Conservation (phyloP, 2,113 vertebrate genomes). For the Onychostoma macrolepis region DNA sequence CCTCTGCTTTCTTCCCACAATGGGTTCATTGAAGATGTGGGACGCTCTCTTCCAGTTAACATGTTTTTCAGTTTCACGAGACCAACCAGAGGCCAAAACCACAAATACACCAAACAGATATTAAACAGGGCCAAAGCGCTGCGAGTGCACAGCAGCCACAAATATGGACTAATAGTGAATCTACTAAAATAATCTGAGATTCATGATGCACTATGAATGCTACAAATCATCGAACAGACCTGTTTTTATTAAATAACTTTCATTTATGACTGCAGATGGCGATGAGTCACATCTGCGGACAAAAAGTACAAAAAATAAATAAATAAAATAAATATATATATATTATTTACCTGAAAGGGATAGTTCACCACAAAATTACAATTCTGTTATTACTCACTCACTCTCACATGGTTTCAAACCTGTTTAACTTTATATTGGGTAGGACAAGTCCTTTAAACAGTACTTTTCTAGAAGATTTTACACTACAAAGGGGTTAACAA, state of each 20-base stretch:
- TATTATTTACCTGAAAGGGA: no score
- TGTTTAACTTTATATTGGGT: background rate
- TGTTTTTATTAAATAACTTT: background rate
- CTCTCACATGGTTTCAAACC: background rate
- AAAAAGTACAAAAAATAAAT: background rate
- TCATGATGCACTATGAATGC: background rate
- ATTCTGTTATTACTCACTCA: background rate
- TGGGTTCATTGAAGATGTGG: slow-evolving; percentile 48
- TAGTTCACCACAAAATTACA: background rate
- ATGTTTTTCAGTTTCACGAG: slow-evolving; percentile 28
- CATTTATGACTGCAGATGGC: background rate
- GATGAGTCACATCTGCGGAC: background rate
- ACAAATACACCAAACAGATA: background rate
- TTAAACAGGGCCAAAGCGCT: background rate
- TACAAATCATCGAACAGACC: background rate
- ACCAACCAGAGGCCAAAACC: slow-evolving; percentile 17
- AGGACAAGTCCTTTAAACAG: background rate
- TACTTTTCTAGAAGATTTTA: background rate
- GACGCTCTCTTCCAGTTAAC: slow-evolving; percentile 16
- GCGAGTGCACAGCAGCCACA: background rate
- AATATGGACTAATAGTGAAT: slow-evolving; percentile 13
- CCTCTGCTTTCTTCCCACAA: slow-evolving; percentile 35
- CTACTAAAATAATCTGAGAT: background rate
- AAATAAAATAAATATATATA: no score
- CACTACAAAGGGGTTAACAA: background rate